Percentiles rank a stretch among this genome's conserved stretches.
Evolutionary conservation across 2,888 invertebrate genomes (phyloP).

Genomic region (Macrosiphum euphorbiae): DNA sequence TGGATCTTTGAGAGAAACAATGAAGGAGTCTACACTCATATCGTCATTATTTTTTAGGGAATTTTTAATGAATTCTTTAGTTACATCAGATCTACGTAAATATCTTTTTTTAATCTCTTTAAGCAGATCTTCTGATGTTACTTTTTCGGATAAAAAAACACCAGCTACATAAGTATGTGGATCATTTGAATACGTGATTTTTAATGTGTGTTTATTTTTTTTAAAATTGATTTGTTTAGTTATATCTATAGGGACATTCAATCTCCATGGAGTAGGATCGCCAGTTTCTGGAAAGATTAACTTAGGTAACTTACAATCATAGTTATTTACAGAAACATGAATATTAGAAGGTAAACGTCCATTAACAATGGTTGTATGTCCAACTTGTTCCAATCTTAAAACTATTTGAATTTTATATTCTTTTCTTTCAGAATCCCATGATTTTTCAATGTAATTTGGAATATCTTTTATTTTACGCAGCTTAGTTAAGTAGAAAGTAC

Average conservation of each 20-base stretch:
- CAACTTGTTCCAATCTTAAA: slow-evolving; percentile 41
- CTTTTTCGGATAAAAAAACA: slow-evolving; percentile 48
- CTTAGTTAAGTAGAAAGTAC: slow-evolving; percentile 16
- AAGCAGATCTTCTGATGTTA: slow-evolving; percentile 31
- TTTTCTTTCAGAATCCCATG: slow-evolving; percentile 42
- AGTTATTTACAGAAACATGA: slow-evolving; percentile 39
- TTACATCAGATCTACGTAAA: neutral
- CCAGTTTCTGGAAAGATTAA: slow-evolving; percentile 49
- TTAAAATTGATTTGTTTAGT: slow-evolving; percentile 47
- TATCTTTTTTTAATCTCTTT: slow-evolving; percentile 44
- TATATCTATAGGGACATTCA: slow-evolving; percentile 51
- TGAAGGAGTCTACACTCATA: slow-evolving; percentile 93
- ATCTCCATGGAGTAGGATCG: slow-evolving; percentile 45
- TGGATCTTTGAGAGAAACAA: slow-evolving; percentile 95
- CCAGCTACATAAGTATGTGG: slow-evolving; percentile 39
- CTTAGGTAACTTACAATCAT: slow-evolving; percentile 31
- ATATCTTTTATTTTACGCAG: neutral
- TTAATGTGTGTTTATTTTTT: slow-evolving; percentile 26
- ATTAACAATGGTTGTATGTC: slow-evolving; percentile 2
- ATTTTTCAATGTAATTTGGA: slow-evolving; percentile 25
- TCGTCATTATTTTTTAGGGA: slow-evolving; percentile 88
- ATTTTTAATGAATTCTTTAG: slow-evolving; percentile 52
- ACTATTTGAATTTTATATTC: slow-evolving; percentile 58
- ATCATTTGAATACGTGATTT: slow-evolving; percentile 37
- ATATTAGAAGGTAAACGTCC: slow-evolving; percentile 51